Percentiles rank a stretch among this genome's conserved stretches.
Evolutionary conservation across 2,888 invertebrate species (phyloP).

Genomic region (Copidosoma aretas): DNA sequence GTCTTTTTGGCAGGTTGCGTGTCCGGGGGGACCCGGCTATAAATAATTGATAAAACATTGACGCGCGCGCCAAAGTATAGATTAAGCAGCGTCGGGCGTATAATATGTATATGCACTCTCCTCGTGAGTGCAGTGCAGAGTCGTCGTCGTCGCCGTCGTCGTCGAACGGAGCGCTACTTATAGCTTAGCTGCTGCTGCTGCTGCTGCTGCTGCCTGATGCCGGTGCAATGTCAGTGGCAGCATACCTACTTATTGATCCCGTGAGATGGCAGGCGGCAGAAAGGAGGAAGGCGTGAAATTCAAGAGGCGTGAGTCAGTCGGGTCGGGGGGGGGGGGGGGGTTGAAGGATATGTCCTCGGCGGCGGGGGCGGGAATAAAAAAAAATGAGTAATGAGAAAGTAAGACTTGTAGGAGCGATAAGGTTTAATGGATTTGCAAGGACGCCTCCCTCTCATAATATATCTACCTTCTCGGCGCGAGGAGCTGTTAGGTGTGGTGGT

Average conservation of each 20-base stretch:
- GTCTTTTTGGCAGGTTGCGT: too few relatives aligned
- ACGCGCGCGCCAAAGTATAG: not conserved
- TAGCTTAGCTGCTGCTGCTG: too few relatives aligned
- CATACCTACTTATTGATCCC: not conserved
- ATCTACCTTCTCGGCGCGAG: not conserved
- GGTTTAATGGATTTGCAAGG: conserved; percentile 15
- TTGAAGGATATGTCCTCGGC: too few relatives aligned
- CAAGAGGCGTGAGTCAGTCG: conserved; percentile 11
- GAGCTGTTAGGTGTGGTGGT: not conserved
- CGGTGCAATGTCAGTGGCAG: not conserved
- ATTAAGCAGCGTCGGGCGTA: not conserved
- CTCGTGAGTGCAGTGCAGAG: too few relatives aligned
- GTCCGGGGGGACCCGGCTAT: not conserved
- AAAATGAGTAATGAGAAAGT: conserved; percentile 7
- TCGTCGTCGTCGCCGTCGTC: too few relatives aligned
- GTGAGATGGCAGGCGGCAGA: conserved; percentile 6
- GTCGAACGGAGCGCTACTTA: not conserved
- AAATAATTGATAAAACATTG: conserved; percentile 1
- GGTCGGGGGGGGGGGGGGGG: not conserved
- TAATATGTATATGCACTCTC: too few relatives aligned
- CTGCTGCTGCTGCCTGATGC: too few relatives aligned
- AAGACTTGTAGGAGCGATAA: conserved; percentile 14
- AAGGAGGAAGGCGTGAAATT: not conserved
- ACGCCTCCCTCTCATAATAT: not conserved
- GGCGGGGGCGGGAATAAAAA: not conserved